phyloP scores from a whole-genome alignment of 2,113 vertebrate species.

The Globicephala melas region DNA sequence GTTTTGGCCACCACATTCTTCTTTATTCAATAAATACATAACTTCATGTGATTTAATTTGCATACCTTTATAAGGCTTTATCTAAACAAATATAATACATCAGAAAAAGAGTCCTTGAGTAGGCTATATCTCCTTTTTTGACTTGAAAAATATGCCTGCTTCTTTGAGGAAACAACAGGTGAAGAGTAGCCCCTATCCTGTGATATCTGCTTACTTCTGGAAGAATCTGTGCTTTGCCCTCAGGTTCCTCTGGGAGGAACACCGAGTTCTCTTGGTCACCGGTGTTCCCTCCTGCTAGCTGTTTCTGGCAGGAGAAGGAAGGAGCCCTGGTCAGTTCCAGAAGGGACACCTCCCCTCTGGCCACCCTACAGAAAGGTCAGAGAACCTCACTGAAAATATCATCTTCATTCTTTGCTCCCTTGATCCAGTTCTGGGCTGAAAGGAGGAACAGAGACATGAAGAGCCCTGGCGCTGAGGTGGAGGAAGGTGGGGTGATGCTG shows the following conservation, averaged over 20 bases:
- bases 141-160: background rate
- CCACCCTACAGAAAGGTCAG: background rate
- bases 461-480: background rate
- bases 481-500: background rate
- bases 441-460: background rate
- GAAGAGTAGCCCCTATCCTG: background rate
- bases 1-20: background rate
- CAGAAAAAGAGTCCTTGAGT: background rate
- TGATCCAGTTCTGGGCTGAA: background rate
- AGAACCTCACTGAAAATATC: background rate
- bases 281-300: background rate
- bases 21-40: background rate
- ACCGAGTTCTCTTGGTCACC: background rate
- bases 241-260: background rate
- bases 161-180: background rate
- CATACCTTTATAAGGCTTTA: background rate
- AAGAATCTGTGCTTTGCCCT: background rate
- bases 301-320: background rate
- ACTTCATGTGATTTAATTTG: background rate
- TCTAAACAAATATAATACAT: background rate
- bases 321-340: background rate
- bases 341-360: background rate
- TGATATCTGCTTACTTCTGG: background rate
- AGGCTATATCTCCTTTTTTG: background rate
- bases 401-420: background rate